Evolutionary conservation across 2,113 vertebrate species (phyloP).

Genomic region (Barbus barbus): DNA sequence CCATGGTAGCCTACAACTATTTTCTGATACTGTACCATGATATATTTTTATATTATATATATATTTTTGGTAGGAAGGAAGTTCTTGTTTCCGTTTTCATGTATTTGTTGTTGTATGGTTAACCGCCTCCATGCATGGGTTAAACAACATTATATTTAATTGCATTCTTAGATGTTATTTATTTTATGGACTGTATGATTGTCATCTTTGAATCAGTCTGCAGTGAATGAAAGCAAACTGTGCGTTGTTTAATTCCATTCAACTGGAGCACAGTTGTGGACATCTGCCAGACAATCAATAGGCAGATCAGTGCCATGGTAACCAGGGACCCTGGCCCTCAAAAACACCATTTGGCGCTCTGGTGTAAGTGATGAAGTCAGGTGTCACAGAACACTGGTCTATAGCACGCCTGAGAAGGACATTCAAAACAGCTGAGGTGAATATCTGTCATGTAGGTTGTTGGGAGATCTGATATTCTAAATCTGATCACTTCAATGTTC

Average conservation of each 20-base stretch:
- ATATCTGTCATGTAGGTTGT: not conserved
- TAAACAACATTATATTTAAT: not conserved
- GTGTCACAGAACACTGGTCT: not conserved
- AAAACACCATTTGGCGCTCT: not conserved
- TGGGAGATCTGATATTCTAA: not conserved
- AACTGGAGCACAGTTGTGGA: slow-evolving; percentile 14
- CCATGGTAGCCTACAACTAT: not conserved
- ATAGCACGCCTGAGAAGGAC: not conserved
- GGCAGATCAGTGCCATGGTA: slow-evolving; percentile 8
- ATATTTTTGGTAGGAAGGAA: not conserved
- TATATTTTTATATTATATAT: too few species aligned
- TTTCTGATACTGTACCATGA: not conserved
- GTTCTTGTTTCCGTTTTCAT: not conserved
- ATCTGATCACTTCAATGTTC: not conserved
- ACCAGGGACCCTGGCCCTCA: not conserved
- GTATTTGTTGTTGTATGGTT: not conserved
- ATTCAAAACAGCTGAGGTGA: not conserved
- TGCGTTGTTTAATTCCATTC: not conserved
- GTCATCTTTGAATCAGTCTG: not conserved
- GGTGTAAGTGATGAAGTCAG: not conserved
- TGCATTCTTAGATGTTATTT: not conserved
- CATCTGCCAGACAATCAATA: slow-evolving; percentile 61
- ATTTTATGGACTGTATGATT: not conserved
- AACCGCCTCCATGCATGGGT: not conserved
- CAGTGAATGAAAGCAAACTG: not conserved